Percentiles rank a stretch among this genome's conserved stretches.
These are phyloP conservation scores for Anoplophora glabripennis DNA, from an alignment of 1,140 invertebrate genomes.

Conservation along the genomic window DNA sequence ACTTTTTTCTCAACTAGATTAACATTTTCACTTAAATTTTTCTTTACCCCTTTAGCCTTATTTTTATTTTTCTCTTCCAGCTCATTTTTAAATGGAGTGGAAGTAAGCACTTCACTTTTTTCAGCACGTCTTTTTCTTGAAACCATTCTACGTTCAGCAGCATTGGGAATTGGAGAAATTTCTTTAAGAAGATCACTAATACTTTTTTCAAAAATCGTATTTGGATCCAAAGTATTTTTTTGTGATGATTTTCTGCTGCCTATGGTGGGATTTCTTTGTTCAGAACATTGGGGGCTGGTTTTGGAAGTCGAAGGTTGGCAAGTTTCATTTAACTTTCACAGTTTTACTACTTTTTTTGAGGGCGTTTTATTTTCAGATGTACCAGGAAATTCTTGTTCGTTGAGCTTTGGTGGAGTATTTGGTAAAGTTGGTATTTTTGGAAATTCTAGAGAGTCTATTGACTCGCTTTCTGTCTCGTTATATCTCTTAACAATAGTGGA, in stretches of 20 bases:
- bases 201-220: constrained; percentile 3
- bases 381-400: constrained; percentile 1
- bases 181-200: constrained; percentile 2
- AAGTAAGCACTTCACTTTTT: constrained; percentile 2
- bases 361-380: not conserved
- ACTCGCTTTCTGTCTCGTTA: too few relatives aligned
- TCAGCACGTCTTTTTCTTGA: constrained; percentile 1
- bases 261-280: constrained; percentile 4
- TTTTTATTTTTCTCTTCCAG: constrained; percentile 5
- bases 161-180: not conserved
- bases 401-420: constrained; percentile 1
- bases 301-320: not conserved
- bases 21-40: too few relatives aligned
- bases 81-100: constrained; percentile 3
- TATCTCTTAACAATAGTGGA: too few relatives aligned
- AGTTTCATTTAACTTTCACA: not conserved
- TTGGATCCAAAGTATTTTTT: not conserved
- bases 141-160: constrained; percentile 1
- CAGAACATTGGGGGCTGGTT: not conserved
- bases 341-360: not conserved
- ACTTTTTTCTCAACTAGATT: too few relatives aligned
- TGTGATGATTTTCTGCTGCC: not conserved
- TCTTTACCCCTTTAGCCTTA: not conserved
- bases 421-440: not conserved
- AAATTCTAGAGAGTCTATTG: too few relatives aligned